A percentile compares a stretch with the other conserved stretches of the same genome.
These are phyloP conservation scores for Pseudorhiza aurosa DNA, from an alignment of 30 jellyfish, hydroid and myxozoan species.

Conservation along the genomic window DNA sequence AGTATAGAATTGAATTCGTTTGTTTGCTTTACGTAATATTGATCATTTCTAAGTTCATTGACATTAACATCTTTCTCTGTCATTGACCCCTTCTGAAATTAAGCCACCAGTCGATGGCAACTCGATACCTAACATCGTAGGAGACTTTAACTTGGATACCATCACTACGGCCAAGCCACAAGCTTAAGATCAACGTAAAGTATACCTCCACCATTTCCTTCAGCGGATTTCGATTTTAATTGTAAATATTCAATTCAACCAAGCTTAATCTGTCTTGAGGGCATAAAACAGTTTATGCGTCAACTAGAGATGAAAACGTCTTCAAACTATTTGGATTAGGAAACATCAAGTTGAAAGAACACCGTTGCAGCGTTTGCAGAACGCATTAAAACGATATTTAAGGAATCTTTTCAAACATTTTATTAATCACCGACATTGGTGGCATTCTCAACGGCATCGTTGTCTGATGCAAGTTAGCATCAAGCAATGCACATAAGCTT, in stretches of 20 bases:
- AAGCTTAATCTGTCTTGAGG: slow-evolving; percentile 37
- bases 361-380: slow-evolving; percentile 1
- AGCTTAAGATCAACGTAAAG: slow-evolving; percentile 15
- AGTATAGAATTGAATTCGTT: no score
- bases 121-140: slow-evolving; percentile 26
- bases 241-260: neutral
- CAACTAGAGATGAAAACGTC: slow-evolving; percentile 18
- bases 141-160: slow-evolving; percentile 2
- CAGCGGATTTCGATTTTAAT: slow-evolving; percentile 11
- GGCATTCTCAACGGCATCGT: slow-evolving; percentile 11
- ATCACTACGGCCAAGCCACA: slow-evolving; percentile 33
- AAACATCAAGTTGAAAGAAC: neutral
- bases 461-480: neutral
- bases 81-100: no score
- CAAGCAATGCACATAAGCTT: neutral
- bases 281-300: slow-evolving; percentile 3
- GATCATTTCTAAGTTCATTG: neutral
- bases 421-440: slow-evolving; percentile 8
- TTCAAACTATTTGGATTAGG: slow-evolving; percentile 24
- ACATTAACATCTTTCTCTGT: neutral
- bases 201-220: slow-evolving; percentile 31
- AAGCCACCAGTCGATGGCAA: no score
- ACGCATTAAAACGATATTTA: neutral
- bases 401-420: neutral
- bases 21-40: neutral